Evolutionary conservation across 2,113 vertebrate species (phyloP), one percentile per base, ranked within the genome.

Genomic region (Mesitornis unicolor): DNA sequence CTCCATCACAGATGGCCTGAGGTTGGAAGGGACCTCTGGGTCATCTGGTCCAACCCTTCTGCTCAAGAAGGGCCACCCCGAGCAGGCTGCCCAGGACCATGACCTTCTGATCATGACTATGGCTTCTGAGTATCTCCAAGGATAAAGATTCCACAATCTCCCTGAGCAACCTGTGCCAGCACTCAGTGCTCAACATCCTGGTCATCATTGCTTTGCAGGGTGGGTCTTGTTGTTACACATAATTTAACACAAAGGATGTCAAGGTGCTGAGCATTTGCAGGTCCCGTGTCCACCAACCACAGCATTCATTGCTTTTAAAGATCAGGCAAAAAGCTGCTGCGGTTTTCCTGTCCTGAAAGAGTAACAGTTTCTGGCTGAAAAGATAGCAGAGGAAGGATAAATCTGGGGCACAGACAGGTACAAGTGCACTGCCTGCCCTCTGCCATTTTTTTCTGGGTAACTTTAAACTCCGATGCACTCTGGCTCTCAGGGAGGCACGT

Each of bases 401-500:
- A 83, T 68, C 64, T 69, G 48, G 40, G 19, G 36, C 61, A 56
- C 31, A 64, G 79, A 64, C 54, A 90, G 60, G 71, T 56, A 51
- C 21, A 74, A 87, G 64, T 60, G 51, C 60, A 43, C 56, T 56
- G 71, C 54, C 25, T 86, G 83, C 69, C 83, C 69, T 93, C 83
- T 94, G 88, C 48, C 79, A 88, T 64, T 92, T 84, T 81, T 91
- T 90, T 81, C 88, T 60, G 33, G n/a, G 95, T 96, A 94, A 94
- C 85, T 84, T 93, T 96, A 94, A 95, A 90, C 83, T 93, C 77
- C 35, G 40, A 77, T 67, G n/a, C 36, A 26, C 71, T 88, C 68
- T 84, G 59, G 45, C 79, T 90, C 56, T 61, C 43, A 35, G n/a
- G 19, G 36, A 1, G 83, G 56, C 60, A 77, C 71, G 40, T 60